Evolutionary conservation across 2,888 invertebrate species (phyloP), one percentile per base, ranked within the genome.

Genomic region (Drosophila subquinaria): DNA sequence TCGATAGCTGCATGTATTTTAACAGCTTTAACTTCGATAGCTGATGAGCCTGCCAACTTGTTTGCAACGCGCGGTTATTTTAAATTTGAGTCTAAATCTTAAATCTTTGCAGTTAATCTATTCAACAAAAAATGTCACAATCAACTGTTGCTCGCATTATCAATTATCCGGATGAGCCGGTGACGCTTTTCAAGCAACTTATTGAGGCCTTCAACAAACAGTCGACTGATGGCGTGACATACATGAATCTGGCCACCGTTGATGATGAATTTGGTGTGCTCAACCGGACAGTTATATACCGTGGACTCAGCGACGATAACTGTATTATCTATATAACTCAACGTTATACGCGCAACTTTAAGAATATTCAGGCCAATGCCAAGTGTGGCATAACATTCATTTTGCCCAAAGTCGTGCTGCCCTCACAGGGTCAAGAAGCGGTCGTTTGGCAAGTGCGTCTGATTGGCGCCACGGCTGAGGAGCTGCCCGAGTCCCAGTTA

Each of bases 171-270:
- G 9, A 57, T 10, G 69, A 89, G 35, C 92, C 92, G 0, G 69
- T 88, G 0, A 60, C 76, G 35, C 69, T 92, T 33, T 89, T 92
- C 35, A 69, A 88, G 38, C 55, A 72, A 3, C 45, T 92, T 9
- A n/a, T 91, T 13, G 48, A 73, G 3, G 71, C 73, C 8, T 57
- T 13, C 8, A 20, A 8, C 13, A 42, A 50, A 1, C 15, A 42
- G 3, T 36, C 53, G 1, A 53, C 77, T 0, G 43, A 40, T 6
- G 36, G 52, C 4, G 6, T 45, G 6, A 51, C 81, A 5, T 65
- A 82, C 2, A 91, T 92, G 90, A 90, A 90, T 73, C 59, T 92
- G 61, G 92, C 92, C 10, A 91, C 92, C 15, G 13, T 90, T 15
- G 92, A 93, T 66, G 79, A 75, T 3, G 88, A 92, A 69, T 90